Base-by-base conservation (phyloP, 2,888 invertebrate genomes). In the Pandemis heparana region DNA sequence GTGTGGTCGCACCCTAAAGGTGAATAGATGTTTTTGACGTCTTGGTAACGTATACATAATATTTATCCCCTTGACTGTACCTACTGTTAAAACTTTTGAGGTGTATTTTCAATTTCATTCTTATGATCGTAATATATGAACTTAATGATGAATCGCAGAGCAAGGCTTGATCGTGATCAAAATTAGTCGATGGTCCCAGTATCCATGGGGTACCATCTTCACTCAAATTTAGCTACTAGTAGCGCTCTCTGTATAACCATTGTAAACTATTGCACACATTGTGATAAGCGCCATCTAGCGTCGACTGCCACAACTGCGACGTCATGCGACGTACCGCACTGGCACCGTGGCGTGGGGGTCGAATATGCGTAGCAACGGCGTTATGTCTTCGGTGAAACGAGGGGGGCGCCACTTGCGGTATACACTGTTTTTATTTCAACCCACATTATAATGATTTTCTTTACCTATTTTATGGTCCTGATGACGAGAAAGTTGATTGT, bases 351-450 rank as follows among this genome's bases (percentile, higher is more conserved):
- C 96, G 85, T 95, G 95, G 80, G 96, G 97, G 96, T 96, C 97
- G 95, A 96, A 97, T 92, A 97, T 95, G 91, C 96, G 95, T 93
- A 96, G 95, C 90, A 97, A 95, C 92, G 96, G 96, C 86, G 96
- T 96, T 88, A 97, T 97, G 95, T 97, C 97, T 85, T 96, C 96
- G 83, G 96, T 96, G 95, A 97, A 96, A 92, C 97, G 96, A 82
- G 97, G 97, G 87, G 97, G 97, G 84, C 97, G 96, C 97, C 97
- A 97, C 92, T 97, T 96, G 94, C 97, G 96, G 95, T 97, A 96
- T 89, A 95, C 96, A 92, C 97, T 97, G 93, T 83, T 83, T 89
- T 89, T 87, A 81, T 81, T 86, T 85, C 77, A 83, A 82, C 85
- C 89, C 86, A 88, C 7, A 88, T 82, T 85, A 80, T 78, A 81